A percentile compares a stretch with the other conserved stretches of the same genome.
Conservation (phyloP, 2,797 vertebrate genomes). For the Smutsia temminckii region DNA sequence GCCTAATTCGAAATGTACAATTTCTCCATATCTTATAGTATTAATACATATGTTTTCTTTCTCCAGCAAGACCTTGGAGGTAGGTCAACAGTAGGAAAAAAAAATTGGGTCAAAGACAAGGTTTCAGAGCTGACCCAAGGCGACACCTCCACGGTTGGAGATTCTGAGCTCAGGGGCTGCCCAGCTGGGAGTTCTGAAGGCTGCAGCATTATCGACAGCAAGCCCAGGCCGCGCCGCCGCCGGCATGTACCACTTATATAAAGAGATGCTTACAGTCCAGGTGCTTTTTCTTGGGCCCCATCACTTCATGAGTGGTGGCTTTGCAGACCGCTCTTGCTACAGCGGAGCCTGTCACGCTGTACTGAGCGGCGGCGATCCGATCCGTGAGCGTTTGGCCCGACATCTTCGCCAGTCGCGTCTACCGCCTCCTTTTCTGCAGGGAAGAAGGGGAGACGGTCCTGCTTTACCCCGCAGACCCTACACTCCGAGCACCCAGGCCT, state of each 20-base stretch:
- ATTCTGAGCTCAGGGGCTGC: neutral
- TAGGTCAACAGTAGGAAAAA: conserved; percentile 63
- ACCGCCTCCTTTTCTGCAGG: conserved; percentile 81
- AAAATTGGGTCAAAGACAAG: conserved; percentile 61
- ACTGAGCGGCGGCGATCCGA: conserved; percentile 99
- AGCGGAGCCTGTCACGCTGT: conserved; percentile 97
- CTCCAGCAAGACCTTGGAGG: conserved; percentile 53
- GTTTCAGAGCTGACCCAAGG: conserved; percentile 69
- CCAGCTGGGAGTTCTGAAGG: conserved; percentile 25
- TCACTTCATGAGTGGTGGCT: conserved; percentile 98
- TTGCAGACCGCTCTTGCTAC: conserved; percentile 97
- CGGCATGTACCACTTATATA: conserved; percentile 57
- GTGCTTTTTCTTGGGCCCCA: conserved; percentile 99
- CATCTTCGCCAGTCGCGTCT: conserved; percentile 89
- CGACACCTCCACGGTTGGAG: conserved; percentile 58
- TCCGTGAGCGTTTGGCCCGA: conserved; percentile 99
- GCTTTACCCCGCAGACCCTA: conserved; percentile 42
- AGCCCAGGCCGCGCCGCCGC: neutral
- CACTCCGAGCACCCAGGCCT: neutral
- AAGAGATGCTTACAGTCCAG: conserved; percentile 96
- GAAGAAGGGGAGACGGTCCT: conserved; percentile 58
- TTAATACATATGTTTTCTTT: neutral
- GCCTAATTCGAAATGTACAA: neutral
- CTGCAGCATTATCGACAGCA: neutral
- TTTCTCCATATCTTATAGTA: neutral